Evolutionary conservation across 2,113 vertebrate species (phyloP).

Genomic region (Axis porcinus): DNA sequence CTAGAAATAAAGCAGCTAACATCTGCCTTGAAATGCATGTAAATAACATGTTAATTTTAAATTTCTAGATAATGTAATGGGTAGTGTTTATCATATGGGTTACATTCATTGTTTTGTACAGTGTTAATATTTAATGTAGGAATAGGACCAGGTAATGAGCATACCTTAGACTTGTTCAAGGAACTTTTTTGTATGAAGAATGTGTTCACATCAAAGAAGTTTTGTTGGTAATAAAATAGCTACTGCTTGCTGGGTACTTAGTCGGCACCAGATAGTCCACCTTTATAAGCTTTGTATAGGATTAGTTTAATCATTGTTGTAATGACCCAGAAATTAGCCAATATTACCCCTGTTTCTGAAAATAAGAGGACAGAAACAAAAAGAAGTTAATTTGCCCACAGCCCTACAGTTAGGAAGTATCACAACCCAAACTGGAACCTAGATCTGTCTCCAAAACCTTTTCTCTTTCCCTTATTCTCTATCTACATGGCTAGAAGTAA

Average conservation of each 20-base stretch:
- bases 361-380: neutral
- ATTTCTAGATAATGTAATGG: neutral
- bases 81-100: neutral
- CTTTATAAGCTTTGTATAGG: slow-evolving; percentile 8
- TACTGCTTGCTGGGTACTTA: neutral
- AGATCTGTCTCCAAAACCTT: neutral
- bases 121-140: slow-evolving; percentile 17
- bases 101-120: slow-evolving; percentile 8
- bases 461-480: neutral
- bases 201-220: neutral
- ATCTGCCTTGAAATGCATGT: neutral
- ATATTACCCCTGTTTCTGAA: neutral
- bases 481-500: neutral
- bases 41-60: neutral
- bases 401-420: neutral
- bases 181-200: neutral
- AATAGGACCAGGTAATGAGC: neutral
- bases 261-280: neutral
- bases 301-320: slow-evolving; percentile 34
- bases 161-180: neutral
- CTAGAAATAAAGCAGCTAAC: neutral
- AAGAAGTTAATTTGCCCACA: neutral
- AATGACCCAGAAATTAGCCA: neutral
- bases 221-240: slow-evolving; percentile 21
- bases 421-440: neutral